Base-by-base conservation (phyloP, 2,797 vertebrate species). In the Sebastes vulpes region DNA sequence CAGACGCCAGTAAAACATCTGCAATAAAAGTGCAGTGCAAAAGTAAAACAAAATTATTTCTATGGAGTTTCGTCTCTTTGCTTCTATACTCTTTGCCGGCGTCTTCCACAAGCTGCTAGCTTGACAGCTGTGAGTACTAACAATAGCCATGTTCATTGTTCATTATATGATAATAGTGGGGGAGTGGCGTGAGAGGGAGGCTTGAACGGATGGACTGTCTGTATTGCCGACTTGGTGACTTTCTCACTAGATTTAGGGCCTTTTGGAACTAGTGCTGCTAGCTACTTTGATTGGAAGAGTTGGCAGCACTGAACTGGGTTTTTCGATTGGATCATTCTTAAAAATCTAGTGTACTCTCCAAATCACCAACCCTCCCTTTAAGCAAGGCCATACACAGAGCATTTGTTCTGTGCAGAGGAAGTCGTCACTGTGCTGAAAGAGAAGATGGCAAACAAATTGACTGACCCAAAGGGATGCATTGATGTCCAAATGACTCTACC, bases 391-490 rank as follows among this genome's bases (percentile, higher is more conserved):
- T 79, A 20, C 56, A 73, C 57, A 26, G 53, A 82, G 60, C 23
- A 59, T 82, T 73, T 84, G 65, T 67, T 75, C 61, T 70, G 29
- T 59, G 26, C 65, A 57, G 60, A 84, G 80, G 54, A 83, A 83
- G 74, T 83, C 26, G 64, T 83, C 29, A 66, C 67, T 53, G 53
- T 64, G 52, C 65, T 63, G 52, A 70, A 74, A 76, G 82, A 77
- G 32, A 89, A 52, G 75, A 90, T 92, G 89, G 86, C 67, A 83
- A 88, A 88, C 35, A 25, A 84, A 79, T 87, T 66, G 82, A 77
- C 52, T 20, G 65, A 80, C 65, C 77, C 77, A 52, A 72, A 81
- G 68, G 68, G 52, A 88, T n/a, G 42, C 72, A 63, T 77, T 72
- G 28, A 77, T 38, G 31, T 87, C 58, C 76, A 91, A 85, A 92